A percentile compares a stretch with the other conserved stretches of the same genome.
These are phyloP conservation scores for Cryptocheilus praepositus DNA, from an alignment of 2,888 invertebrate genomes.

Conservation along the genomic window DNA sequence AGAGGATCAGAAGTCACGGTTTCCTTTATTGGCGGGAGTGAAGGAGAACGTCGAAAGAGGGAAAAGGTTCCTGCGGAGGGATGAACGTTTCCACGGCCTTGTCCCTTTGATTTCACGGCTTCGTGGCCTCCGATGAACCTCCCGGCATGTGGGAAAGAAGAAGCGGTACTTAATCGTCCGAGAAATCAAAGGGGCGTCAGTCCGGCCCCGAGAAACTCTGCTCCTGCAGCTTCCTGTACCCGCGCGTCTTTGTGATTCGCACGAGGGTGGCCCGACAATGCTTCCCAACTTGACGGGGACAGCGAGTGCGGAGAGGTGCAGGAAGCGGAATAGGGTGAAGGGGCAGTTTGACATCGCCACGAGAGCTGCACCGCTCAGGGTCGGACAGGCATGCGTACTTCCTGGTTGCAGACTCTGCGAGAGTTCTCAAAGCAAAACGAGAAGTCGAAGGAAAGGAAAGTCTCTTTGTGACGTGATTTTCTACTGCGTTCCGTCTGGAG, in stretches of 20 bases:
- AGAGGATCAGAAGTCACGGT: constrained; percentile 3
- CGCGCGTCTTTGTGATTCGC: constrained; percentile 29
- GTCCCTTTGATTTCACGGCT: constrained; percentile 40
- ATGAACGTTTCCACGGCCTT: not conserved
- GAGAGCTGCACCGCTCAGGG: constrained; percentile 25
- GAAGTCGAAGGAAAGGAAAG: no score
- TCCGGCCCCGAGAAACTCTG: constrained; percentile 15
- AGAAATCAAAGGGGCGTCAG: constrained; percentile 42
- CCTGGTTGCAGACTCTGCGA: no score
- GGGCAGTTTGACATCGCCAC: constrained; percentile 20
- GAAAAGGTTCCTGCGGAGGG: not conserved
- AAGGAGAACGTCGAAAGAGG: not conserved
- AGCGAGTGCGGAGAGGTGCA: constrained; percentile 16
- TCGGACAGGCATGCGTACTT: constrained; percentile 11
- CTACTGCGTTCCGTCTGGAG: no score
- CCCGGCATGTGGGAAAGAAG: constrained; percentile 27
- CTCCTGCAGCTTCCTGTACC: constrained; percentile 30
- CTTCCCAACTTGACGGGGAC: constrained; percentile 14
- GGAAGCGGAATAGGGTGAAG: constrained; percentile 3
- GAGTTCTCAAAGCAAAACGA: no score
- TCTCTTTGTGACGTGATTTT: no score
- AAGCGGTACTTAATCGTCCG: constrained; percentile 44
- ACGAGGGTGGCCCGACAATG: constrained; percentile 49
- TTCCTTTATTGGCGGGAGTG: no score
- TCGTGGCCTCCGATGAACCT: constrained; percentile 8